These are phyloP conservation scores for Acipenser ruthenus DNA, from an alignment of 2,797 vertebrate species.

Conservation along the genomic window DNA sequence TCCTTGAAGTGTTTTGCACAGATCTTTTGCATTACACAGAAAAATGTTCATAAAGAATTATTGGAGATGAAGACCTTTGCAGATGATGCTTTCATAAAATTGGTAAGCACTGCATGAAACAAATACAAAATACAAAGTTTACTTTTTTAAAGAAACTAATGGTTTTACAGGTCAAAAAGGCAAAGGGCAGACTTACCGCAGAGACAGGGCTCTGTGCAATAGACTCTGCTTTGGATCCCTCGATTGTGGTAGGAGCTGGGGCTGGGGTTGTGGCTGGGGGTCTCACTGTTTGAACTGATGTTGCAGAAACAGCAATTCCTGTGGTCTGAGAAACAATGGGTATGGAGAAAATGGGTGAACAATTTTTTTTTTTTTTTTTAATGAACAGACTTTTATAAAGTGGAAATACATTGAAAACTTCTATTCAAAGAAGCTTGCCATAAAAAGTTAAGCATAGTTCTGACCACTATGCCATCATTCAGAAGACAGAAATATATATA, in stretches of 20 bases:
- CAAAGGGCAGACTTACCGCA: slow-evolving; percentile 48
- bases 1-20: too few relatives aligned
- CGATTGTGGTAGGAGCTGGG: slow-evolving; percentile 43
- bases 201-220: slow-evolving; percentile 41
- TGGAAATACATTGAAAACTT: background rate
- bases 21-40: too few relatives aligned
- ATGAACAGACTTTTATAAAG: background rate
- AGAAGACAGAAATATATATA: too few relatives aligned
- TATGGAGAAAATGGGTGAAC: background rate
- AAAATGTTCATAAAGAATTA: too few relatives aligned
- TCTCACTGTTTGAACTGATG: slow-evolving; percentile 14
- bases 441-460: too few relatives aligned
- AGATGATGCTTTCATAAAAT: too few relatives aligned
- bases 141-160: slow-evolving; percentile 27
- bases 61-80: too few relatives aligned
- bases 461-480: too few relatives aligned
- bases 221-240: slow-evolving; percentile 33
- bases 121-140: background rate
- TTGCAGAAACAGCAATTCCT: slow-evolving; percentile 12
- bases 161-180: too few relatives aligned
- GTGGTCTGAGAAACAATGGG: slow-evolving; percentile 10
- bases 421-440: background rate
- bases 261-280: slow-evolving; percentile 6
- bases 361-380: background rate
- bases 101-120: too few relatives aligned